Evolutionary conservation across 2,888 invertebrate species (phyloP).

Genomic region (Eilema griseolum): DNA sequence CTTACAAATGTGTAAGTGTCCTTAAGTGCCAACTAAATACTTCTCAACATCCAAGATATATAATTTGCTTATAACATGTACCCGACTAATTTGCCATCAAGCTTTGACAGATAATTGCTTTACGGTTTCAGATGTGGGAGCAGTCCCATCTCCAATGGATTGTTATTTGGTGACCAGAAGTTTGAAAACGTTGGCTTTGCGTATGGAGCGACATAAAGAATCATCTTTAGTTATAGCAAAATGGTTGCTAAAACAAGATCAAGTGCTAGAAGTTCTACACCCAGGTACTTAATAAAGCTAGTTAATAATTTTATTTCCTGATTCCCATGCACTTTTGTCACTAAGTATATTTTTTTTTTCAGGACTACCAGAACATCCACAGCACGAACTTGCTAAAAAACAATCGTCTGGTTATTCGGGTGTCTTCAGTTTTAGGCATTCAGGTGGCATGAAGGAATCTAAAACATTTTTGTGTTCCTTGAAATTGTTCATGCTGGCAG

Average conservation of each 20-base stretch:
- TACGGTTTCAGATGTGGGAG: constrained; percentile 92
- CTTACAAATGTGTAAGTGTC: constrained; percentile 19
- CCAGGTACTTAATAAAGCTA: constrained; percentile 89
- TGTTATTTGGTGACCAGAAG: constrained; percentile 97
- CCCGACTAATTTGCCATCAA: too few relatives aligned
- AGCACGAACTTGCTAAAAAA: constrained; percentile 91
- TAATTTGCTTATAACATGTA: background rate
- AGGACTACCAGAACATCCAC: constrained; percentile 95
- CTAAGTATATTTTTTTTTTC: background rate
- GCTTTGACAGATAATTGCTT: background rate
- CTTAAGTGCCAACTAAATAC: background rate
- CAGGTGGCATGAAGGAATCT: constrained; percentile 91
- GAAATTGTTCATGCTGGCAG: constrained; percentile 95
- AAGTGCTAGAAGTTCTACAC: constrained; percentile 93
- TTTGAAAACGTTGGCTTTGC: constrained; percentile 95
- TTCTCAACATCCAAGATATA: background rate
- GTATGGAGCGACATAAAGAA: constrained; percentile 96
- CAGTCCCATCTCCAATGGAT: constrained; percentile 99
- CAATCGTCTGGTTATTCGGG: constrained; percentile 97
- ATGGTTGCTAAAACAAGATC: constrained; percentile 93
- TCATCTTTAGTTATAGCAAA: constrained; percentile 93
- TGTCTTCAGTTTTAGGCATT: constrained; percentile 95
- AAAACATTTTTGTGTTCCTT: constrained; percentile 91
- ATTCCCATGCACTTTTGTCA: background rate
- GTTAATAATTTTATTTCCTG: background rate